Conservation (phyloP, 1,140 invertebrate genomes). For the Drosophila malerkotliana region DNA sequence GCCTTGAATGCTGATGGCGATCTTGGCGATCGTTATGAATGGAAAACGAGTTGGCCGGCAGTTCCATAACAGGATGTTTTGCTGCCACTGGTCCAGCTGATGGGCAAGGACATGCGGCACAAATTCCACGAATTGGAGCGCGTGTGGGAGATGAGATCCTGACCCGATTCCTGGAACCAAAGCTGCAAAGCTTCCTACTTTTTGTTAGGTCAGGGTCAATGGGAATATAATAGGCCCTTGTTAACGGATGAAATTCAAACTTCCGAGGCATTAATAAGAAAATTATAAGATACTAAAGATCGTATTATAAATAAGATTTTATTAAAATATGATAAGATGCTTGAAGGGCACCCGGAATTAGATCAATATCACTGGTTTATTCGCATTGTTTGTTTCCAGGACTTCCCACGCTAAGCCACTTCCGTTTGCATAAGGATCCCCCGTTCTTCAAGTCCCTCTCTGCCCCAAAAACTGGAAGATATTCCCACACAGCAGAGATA, state of each 20-base stretch:
- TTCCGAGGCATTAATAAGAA: background rate
- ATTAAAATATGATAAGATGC: background rate
- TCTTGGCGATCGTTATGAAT: slow-evolving; percentile 41
- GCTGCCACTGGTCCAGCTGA: slow-evolving; percentile 39
- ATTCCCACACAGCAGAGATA: slow-evolving; percentile 36
- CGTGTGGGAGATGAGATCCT: background rate
- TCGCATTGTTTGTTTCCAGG: slow-evolving; percentile 17
- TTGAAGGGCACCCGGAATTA: slow-evolving; percentile 8
- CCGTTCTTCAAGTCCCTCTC: background rate
- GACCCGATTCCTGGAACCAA: slow-evolving; percentile 51
- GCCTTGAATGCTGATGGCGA: slow-evolving; percentile 31
- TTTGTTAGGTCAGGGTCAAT: slow-evolving; percentile 4
- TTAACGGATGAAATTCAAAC: no score
- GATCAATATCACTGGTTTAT: slow-evolving; percentile 9
- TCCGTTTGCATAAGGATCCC: slow-evolving; percentile 25
- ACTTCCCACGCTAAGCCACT: slow-evolving; percentile 56
- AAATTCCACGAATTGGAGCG: slow-evolving; percentile 59
- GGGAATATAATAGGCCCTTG: background rate
- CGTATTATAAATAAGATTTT: background rate
- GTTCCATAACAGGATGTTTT: slow-evolving; percentile 69
- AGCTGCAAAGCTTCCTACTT: slow-evolving; percentile 43
- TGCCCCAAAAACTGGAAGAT: slow-evolving; percentile 12
- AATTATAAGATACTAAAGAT: background rate
- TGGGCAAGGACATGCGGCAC: slow-evolving; percentile 56
- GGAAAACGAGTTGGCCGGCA: slow-evolving; percentile 52